Evolutionary conservation across 2,797 vertebrate genomes (phyloP), one percentile per base, ranked within the genome.

Genomic region (Poecilia wingei): DNA sequence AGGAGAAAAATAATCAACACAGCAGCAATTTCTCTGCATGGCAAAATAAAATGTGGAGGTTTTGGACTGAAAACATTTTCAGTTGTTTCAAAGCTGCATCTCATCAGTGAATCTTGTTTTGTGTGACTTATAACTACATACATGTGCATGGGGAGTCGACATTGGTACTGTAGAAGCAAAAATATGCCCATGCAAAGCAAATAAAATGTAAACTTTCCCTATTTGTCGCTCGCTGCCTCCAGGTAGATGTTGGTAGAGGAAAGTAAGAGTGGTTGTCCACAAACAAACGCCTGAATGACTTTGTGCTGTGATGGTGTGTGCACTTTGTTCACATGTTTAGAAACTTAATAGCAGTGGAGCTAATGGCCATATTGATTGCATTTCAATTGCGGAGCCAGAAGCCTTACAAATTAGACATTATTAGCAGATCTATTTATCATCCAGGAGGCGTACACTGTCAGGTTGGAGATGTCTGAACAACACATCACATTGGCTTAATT

Each of bases 351-450:
- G 87, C 81, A 78, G 80, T n/a, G 75, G 69, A 90, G 87, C 88
- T 94, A 94, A 94, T 92, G 89, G 87, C 72, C 39, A 76, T 88
- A 93, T 94, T 92, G 91, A 94, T 94, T 89, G 84, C 80, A 86
- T 93, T 88, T 90, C 81, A 86, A 91, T 90, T 73, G 80, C 49
- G 22, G 53, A 84, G 84, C 89, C 82, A 78, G 86, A 81, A 85
- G 88, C 86, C 80, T 86, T 81, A 74, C 88, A 92, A 92, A 94
- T 90, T n/a, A 91, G 91, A 92, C 81, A 83, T 88, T 91, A 89
- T 93, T 90, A 91, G 90, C 82, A 74, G 79, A 86, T 83, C 81
- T 75, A 89, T 93, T 86, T 89, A 89, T 93, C 89, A 92, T 82
- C 82, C 39, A 5, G 69, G 83, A 78, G 73, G 72, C 28, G 68